Base-by-base conservation (phyloP, 2,113 vertebrate genomes). In the Alethe castanea region DNA sequence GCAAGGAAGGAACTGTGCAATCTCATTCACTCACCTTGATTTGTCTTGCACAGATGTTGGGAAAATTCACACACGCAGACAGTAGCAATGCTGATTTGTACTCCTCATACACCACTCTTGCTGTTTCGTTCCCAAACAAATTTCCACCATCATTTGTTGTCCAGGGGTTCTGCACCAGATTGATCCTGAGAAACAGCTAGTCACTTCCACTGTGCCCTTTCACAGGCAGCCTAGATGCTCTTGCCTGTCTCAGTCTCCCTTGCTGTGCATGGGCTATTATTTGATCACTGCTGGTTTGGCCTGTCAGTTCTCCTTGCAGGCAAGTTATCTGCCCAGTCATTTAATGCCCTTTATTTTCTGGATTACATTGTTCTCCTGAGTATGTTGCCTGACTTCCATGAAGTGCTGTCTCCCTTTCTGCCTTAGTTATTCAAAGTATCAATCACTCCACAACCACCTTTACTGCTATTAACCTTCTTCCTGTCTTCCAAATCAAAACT, bases 401-500 rank as follows among this genome's bases (percentile, higher is more conserved):
- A 91, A 93, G 87, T 71, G 73, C 26, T 65, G 64, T 92, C 45
- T 90, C 77, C 44, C 50, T 94, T 92, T 96, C 90, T 90, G 65
- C 85, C 77, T 67, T 73, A 86, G 79, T 93, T 94, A 91, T 70
- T 95, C 60, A 38, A 65, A 88, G 53, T 93, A 96, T 97, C 98
- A 97, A 96, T 98, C 98, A 97, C 95, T 93, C 96, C 85, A 90
- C 97, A 98, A 98, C 96, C 95, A 98, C 97, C 97, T 98, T 96
- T 96, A 93, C 96, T 94, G 91, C 94, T 67, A 81, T 97, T 98
- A 98, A 98, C 98, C 96, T 97, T 97, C 96, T 97, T 98, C 97
- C 97, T 97, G 95, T 97, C 97, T 98, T 97, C 97, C 96, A 92
- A 97, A 97, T 97, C 97, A 97, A 98, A 98, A 97, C 92, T 89